Base-by-base conservation (phyloP, 2,888 invertebrate genomes). In the Drosophila merina region DNA sequence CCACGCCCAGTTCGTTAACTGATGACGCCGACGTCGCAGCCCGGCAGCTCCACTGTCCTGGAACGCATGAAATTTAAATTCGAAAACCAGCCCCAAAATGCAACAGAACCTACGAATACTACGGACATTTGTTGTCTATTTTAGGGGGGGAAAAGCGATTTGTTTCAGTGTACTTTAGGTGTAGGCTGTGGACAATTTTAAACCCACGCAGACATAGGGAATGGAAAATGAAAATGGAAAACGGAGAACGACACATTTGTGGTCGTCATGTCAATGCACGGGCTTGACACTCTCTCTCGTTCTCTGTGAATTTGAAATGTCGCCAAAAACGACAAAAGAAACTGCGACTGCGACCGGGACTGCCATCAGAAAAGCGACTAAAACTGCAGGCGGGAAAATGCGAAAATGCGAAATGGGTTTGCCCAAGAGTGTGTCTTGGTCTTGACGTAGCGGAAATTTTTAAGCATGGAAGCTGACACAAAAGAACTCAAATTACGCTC, bases 201-300 rank as follows among this genome's bases (percentile, higher is more conserved):
- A 74, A 57, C 62, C 40, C 60, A 57, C 48, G n/a, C 36, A 36
- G 10, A 49, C 33, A 63, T 28, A 26, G 56, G 44, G 42, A 50
- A 44, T 30, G 42, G 45, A 12, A 51, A 64, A 44, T 30, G 42
- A 9, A 51, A 64, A 60, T 30, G 25, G 59, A 4, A 28, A 28
- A 28, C 28, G 26, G 45, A n/a, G n/a, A 45, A 10, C 10, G 36
- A 36, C n/a, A n/a, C 82, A 82, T 79, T 79, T 82, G 72, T 70
- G 78, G 75, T 78, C 82, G 68, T 77, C 80, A 81, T 83, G 82
- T 83, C 86, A 83, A 86, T 83, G 85, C 69, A 76, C 82, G 81
- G 75, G 57, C 82, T 84, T 83, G 82, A 76, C 82, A 79, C 78
- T 79, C 67, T 75, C 33, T 36, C 31, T 14, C 20, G 20, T 20